Evolutionary conservation across 2,797 vertebrate species (phyloP), one percentile per base, ranked within the genome.

Genomic region (Sebastes aleutianus): DNA sequence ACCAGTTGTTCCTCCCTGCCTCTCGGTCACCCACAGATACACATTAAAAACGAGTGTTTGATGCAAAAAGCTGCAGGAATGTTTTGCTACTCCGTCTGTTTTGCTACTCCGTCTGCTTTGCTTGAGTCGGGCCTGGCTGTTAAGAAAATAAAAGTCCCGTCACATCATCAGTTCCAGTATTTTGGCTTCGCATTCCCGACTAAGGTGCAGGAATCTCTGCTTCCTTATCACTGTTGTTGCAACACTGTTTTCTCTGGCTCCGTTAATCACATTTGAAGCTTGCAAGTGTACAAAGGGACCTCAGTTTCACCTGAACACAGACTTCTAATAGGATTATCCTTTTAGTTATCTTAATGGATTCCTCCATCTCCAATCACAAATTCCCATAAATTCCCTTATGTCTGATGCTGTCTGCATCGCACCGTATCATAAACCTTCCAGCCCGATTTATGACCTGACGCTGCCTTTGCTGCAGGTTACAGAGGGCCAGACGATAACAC

Each of bases 381-480:
- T 53, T 53, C n/a, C 16, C 47, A 50, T 18, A 50, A 18, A 50
- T 50, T 50, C 47, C 47, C 47, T 1, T 10, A n/a, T 8, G 39
- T 70, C 27, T 57, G 43, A 65, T 68, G 54, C 34, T 13, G 31
- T 64, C 70, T 84, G 56, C 82, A 72, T 68, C 5, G 2, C 18
- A 62, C 34, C 32, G 43, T 53, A 67, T 80, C n/a, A n/a, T 82
- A 68, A 80, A 76, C 58, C 29, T 71, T 74, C 68, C 69, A 29
- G 77, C 8, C 62, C 64, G 66, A 79, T 90, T 86, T 82, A 79
- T 78, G 85, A 85, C 76, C 76, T 16, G 24, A 43, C 1, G 24
- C 70, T 70, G 82, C 57, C 78, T 88, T 83, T 74, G 85, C 80
- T 86, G 90, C 83, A 70, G 81, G 89, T 87, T 78, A 80, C 75